Evolutionary conservation across 2,113 vertebrate genomes (phyloP), one percentile per base, ranked within the genome.

Genomic region (Pimephales promelas): DNA sequence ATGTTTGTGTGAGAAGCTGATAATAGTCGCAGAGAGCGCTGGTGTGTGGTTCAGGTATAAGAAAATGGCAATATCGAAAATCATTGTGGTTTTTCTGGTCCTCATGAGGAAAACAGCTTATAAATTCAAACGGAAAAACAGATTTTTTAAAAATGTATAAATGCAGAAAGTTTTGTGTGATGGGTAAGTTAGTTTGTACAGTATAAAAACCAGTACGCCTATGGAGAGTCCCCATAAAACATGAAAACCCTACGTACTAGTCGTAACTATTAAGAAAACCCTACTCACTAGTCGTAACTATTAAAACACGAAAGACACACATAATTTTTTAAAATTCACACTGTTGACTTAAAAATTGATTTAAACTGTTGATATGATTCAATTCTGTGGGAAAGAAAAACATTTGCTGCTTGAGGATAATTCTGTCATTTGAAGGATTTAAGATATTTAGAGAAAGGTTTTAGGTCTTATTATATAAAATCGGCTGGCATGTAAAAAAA

Each of bases 1-100:
- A 98, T 99, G 97, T 95, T 97, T 97, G 95, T 88, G 91, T 87
- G 89, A 90, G 91, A 89, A 83, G 84, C 88, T 88, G 90, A 91
- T 88, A 90, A 52, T n/a, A 76, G 62, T 83, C 34, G 18, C 34
- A 80, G 72, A 49, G 80, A 64, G 74, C 57, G 62, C 3, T 34
- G 18, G 66, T 71, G 68, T 71, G 68, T 2, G 20, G 18, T 54
- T 54, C 2, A 54, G 18, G 52, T 54, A 54, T 8, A 54, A 18
- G 2, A 54, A 54, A 7, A 20, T 22, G 6, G 6, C 52, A 54
- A 22, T 54, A 20, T 54, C 0, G 1, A 2, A 52, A 20, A 52
- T 52, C 16, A 5, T 52, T 20, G 49, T 52, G 2, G 6, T 20
- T 52, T 16, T 40, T 52, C 7, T 52, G 14, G 14, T 52, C 5